Evolutionary conservation across 2,797 vertebrate genomes (phyloP).

Genomic region (Euphonia xanthogaster): DNA sequence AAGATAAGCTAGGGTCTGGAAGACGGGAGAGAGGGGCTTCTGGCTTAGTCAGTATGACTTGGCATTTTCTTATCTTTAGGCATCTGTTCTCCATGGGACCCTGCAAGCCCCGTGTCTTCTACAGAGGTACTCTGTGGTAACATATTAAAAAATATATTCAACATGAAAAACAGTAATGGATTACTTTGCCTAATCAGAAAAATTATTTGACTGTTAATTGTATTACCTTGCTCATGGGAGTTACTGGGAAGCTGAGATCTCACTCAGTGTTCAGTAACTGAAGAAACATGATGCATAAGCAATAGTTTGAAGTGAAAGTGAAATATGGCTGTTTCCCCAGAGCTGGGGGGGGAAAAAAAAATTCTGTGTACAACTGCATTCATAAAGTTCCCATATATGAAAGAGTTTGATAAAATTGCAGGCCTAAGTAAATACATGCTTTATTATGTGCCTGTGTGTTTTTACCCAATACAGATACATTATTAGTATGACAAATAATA

Average conservation of each 20-base stretch:
- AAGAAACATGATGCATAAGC: neutral
- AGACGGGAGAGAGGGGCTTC: no score
- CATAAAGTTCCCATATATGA: neutral
- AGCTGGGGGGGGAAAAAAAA: accelerated
- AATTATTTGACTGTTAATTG: neutral
- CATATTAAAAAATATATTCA: neutral
- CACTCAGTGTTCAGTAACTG: neutral
- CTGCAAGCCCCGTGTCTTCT: no score
- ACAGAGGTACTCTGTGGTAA: neutral
- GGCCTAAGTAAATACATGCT: neutral
- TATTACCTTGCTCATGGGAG: neutral
- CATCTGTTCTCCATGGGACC: no score
- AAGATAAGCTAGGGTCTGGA: no score
- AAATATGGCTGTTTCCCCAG: neutral
- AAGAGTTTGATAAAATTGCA: neutral
- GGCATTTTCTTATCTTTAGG: no score
- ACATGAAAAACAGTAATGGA: neutral
- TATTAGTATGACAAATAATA: neutral
- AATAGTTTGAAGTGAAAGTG: neutral
- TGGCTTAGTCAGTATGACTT: no score
- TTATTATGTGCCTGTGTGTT: neutral
- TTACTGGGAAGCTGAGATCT: neutral
- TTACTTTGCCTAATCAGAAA: neutral
- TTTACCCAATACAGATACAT: neutral
- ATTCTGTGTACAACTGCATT: neutral